Evolutionary conservation across 2,888 invertebrate species (phyloP), one percentile per base, ranked within the genome.

Genomic region (Agrilus cyanescens): DNA sequence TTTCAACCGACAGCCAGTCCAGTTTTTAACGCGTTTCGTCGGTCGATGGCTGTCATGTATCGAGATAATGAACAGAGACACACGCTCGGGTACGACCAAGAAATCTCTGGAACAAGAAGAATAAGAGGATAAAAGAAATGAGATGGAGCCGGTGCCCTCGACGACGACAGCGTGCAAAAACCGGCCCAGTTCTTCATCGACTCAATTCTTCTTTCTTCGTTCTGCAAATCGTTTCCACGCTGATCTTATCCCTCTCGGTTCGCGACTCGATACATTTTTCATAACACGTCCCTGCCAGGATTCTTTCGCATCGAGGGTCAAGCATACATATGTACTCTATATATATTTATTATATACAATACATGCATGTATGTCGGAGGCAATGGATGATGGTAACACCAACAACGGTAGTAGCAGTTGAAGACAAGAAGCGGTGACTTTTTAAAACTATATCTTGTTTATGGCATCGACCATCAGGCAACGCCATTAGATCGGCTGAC

Each of bases 241-340:
- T 58, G 58, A 59, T 59, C 58, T 56, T 56, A 57, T 57, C 52
- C 49, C 53, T 25, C 25, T 25, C 25, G 25, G 8, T 25, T 25
- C 25, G 25, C 25, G 25, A 50, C 47, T 53, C 52, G 58, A 62
- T 63, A 64, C 62, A 63, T 64, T 63, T 64, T 64, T 64, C 63
- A 64, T 64, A 63, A 59, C 56, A 55, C 54, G 54, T 54, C 51
- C 59, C 59, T 57, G 59, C 60, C 59, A 55, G 56, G 57, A 61
- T 60, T 62, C 60, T 57, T 53, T 48, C 44, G 53, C 25, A 25
- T 25, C 25, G 25, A 25, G 25, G 25, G 25, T 25, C 25, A 25
- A 25, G 10, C 25, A 2, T 10, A 10, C 10, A 25, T 10, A 10
- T 10, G 10, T 10, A n/a, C n/a, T n/a, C n/a, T n/a, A n/a, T n/a